Evolutionary conservation across 1,140 invertebrate species (phyloP).

Genomic region (Diuraphis noxia): DNA sequence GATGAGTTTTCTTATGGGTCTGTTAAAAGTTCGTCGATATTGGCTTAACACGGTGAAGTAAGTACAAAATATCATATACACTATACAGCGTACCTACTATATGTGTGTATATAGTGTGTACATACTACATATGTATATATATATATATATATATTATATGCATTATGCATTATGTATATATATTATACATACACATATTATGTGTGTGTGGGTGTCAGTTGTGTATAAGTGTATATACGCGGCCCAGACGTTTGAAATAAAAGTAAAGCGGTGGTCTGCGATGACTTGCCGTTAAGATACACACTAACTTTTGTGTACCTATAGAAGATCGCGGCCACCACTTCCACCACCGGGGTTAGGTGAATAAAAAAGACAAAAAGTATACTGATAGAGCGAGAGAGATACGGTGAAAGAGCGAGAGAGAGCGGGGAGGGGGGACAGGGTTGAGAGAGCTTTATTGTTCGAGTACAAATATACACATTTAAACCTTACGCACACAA

Average conservation of each 20-base stretch:
- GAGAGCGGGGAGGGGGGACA: not conserved
- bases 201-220: too few species aligned
- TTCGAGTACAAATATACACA: not conserved
- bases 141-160: not conserved
- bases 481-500: not conserved
- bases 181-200: not conserved
- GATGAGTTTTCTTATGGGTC: constrained; percentile 15
- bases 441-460: not conserved
- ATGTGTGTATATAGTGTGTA: too few species aligned
- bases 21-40: constrained; percentile 29
- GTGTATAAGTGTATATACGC: not conserved
- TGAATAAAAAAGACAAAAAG: not conserved
- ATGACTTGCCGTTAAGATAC: not conserved
- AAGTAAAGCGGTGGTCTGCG: not conserved
- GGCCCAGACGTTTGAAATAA: not conserved
- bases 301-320: not conserved
- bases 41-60: not conserved
- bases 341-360: not conserved
- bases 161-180: not conserved
- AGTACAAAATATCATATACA: too few species aligned
- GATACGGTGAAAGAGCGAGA: not conserved
- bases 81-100: not conserved
- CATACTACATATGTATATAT: not conserved
- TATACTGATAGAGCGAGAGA: not conserved
- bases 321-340: not conserved